Evolutionary conservation across 1,140 invertebrate genomes (phyloP).

Genomic region (Zaprionus vittiger): DNA sequence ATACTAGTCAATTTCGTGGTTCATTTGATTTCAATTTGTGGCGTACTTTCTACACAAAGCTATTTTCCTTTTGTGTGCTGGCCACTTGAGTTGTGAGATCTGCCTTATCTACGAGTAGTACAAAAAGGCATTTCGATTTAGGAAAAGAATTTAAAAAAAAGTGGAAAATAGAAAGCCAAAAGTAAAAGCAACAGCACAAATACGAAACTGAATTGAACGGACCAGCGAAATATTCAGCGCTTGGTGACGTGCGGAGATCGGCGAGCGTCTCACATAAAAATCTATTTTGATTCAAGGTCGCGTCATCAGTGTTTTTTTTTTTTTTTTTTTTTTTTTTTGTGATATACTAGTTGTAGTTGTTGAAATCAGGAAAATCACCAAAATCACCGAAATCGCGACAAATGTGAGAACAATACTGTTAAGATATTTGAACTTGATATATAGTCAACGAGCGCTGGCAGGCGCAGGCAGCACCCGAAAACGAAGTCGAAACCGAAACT

Average conservation of each 20-base stretch:
- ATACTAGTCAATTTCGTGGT: slow-evolving; percentile 35
- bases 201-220: slow-evolving; percentile 13
- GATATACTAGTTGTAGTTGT: slow-evolving; percentile 25
- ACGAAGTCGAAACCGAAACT: slow-evolving; percentile 1
- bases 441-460: neutral
- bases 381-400: neutral
- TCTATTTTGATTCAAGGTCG: slow-evolving; percentile 79
- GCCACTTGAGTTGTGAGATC: slow-evolving; percentile 33
- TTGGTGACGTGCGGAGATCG: slow-evolving; percentile 53
- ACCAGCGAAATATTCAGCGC: slow-evolving; percentile 30
- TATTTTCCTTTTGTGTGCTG: slow-evolving; percentile 23
- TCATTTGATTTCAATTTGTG: slow-evolving; percentile 49
- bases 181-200: neutral
- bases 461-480: neutral
- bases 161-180: slow-evolving; percentile 2
- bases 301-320: slow-evolving; percentile 54
- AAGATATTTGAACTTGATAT: slow-evolving; percentile 26
- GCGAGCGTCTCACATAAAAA: slow-evolving; percentile 64
- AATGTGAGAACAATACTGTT: slow-evolving; percentile 11
- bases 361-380: neutral
- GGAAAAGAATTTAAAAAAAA: slow-evolving; percentile 9
- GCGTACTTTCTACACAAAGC: slow-evolving; percentile 13
- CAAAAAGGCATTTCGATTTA: slow-evolving; percentile 23
- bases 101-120: slow-evolving; percentile 12
- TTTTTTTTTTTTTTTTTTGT: neutral